Conservation (phyloP, 2,113 vertebrate species). For the Xiphorhynchus elegans region DNA sequence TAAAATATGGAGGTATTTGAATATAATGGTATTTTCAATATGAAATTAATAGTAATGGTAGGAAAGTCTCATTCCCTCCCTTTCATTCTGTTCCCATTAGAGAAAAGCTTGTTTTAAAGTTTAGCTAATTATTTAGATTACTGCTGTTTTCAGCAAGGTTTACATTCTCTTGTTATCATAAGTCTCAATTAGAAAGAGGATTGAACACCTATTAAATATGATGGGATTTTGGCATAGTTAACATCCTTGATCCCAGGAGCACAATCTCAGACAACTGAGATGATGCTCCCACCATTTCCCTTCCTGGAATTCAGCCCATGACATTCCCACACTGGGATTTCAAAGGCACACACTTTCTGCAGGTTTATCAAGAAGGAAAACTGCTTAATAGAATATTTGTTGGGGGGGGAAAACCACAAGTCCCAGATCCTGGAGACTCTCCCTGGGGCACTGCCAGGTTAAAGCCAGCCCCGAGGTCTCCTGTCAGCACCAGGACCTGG, state of each 20-base stretch:
- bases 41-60: neutral
- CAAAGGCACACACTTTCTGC: neutral
- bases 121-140: conserved; percentile 1
- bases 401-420: accelerated
- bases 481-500: accelerated
- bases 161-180: neutral
- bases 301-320: neutral
- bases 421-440: neutral
- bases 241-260: neutral
- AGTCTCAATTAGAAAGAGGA: neutral
- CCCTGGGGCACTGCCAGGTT: neutral
- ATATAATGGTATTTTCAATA: neutral
- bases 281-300: accelerated
- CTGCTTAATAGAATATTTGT: accelerated
- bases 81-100: neutral
- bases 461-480: neutral
- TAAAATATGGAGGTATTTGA: conserved; percentile 6
- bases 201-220: neutral
- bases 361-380: neutral
- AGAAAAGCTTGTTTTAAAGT: neutral
- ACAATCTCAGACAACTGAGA: neutral
- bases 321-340: accelerated
- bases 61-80: neutral
- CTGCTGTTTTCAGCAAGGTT: neutral
- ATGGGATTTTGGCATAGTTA: neutral